These are phyloP conservation scores for Volucella inanis DNA, from an alignment of 2,888 invertebrate species.

Conservation along the genomic window DNA sequence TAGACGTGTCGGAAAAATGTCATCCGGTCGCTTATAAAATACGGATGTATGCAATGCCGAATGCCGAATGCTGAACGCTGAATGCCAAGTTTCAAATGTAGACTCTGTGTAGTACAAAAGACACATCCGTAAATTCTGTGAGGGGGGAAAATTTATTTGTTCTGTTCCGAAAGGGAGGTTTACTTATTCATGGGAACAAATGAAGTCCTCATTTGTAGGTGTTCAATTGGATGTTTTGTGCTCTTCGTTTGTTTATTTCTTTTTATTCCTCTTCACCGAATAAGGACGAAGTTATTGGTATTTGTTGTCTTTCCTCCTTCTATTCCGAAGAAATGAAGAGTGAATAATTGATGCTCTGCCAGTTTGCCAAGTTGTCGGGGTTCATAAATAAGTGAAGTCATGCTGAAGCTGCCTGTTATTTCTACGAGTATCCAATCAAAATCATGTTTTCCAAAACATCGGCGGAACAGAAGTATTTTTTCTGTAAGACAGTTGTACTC, in stretches of 20 bases:
- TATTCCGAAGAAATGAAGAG: background rate
- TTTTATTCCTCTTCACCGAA: constrained; percentile 21
- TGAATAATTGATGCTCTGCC: constrained; percentile 38
- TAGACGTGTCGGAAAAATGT: constrained; percentile 69
- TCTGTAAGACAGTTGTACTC: too few species aligned
- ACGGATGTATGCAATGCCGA: constrained; percentile 1
- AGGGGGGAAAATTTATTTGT: constrained; percentile 37
- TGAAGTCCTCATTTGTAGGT: constrained; percentile 68
- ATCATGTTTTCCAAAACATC: background rate
- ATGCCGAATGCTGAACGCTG: too few species aligned
- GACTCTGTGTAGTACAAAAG: background rate
- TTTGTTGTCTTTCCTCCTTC: background rate
- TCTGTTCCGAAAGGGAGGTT: constrained; percentile 17
- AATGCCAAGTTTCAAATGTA: too few species aligned
- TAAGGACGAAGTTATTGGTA: constrained; percentile 34
- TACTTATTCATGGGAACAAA: constrained; percentile 68
- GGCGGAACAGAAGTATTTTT: too few species aligned
- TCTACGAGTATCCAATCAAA: background rate
- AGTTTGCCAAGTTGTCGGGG: constrained; percentile 2
- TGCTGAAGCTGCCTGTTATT: background rate
- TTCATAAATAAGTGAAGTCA: constrained; percentile 28
- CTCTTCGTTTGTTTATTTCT: too few species aligned
- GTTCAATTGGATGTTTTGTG: constrained; percentile 67
- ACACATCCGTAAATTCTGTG: constrained; percentile 12
- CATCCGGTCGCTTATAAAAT: constrained; percentile 60